Evolutionary conservation across 2,113 vertebrate genomes (phyloP).

Genomic region (Sinocyclocheilus maitianheensis): DNA sequence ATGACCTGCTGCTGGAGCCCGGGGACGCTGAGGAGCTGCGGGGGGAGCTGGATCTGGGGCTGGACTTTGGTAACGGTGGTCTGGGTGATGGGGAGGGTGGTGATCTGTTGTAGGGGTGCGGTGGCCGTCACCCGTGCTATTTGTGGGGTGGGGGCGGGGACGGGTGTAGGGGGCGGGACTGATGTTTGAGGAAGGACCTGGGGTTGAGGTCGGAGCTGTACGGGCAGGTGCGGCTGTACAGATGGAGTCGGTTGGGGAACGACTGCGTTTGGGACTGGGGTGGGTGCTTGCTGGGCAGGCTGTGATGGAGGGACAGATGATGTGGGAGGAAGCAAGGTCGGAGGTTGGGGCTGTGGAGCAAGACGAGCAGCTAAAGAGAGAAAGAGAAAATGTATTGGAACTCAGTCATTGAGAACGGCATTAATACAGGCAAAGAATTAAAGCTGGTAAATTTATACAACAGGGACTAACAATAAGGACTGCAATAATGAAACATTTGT

Average conservation of each 20-base stretch:
- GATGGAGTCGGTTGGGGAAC: not conserved
- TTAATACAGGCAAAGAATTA: too few relatives aligned
- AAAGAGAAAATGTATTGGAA: not conserved
- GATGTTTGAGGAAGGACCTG: conserved; percentile 67
- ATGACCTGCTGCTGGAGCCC: conserved; percentile 89
- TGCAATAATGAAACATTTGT: too few relatives aligned
- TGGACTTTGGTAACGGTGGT: conserved; percentile 69
- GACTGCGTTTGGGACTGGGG: not conserved
- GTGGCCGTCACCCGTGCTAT: conserved; percentile 56
- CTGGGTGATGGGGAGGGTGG: conserved; percentile 56
- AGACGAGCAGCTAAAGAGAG: conserved; percentile 58
- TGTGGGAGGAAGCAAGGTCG: not conserved
- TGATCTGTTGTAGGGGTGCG: conserved; percentile 45
- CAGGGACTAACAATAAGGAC: too few relatives aligned
- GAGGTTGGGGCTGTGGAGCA: conserved; percentile 56
- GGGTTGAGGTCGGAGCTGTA: conserved; percentile 61
- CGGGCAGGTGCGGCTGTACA: conserved; percentile 23
- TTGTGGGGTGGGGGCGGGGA: conserved; percentile 46
- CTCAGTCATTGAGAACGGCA: not conserved
- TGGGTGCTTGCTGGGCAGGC: not conserved
- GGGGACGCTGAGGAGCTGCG: conserved; percentile 87
- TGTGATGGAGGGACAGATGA: conserved; percentile 13
- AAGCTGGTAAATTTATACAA: too few relatives aligned
- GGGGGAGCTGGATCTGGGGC: conserved; percentile 79
- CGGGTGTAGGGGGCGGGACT: conserved; percentile 45